Percentiles rank a stretch among this genome's conserved stretches.
These are phyloP conservation scores for Alfaro cultratus DNA, from an alignment of 2,797 vertebrate species.

Conservation along the genomic window DNA sequence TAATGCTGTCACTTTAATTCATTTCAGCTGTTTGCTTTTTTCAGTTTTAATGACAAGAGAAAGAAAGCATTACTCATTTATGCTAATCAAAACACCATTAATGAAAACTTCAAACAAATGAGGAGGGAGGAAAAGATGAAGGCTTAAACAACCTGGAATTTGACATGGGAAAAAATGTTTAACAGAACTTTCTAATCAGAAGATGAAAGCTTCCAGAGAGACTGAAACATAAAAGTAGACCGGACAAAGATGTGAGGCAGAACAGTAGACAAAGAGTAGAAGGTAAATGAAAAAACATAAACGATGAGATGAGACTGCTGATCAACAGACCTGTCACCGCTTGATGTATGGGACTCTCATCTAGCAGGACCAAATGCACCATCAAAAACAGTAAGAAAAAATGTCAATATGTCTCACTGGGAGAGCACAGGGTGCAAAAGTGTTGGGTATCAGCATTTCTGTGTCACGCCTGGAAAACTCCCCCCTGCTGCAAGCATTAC, in stretches of 20 bases:
- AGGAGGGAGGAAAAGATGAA: conserved; percentile 11
- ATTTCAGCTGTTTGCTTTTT: conserved; percentile 31
- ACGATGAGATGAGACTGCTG: conserved; percentile 57
- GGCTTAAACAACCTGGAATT: conserved; percentile 34
- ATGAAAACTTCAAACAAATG: conserved; percentile 27
- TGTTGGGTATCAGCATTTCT: conserved; percentile 41
- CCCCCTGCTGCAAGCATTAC: conserved; percentile 37
- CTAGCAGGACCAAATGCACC: conserved; percentile 58
- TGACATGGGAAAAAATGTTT: conserved; percentile 25
- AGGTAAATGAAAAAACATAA: conserved; percentile 43
- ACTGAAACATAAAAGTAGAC: conserved; percentile 42
- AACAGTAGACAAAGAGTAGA: conserved; percentile 27
- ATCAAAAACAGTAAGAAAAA: conserved; percentile 66
- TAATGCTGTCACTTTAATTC: conserved; percentile 32
- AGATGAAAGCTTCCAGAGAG: conserved; percentile 31
- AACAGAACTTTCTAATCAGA: conserved; percentile 22
- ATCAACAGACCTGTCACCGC: conserved; percentile 53
- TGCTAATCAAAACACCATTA: conserved; percentile 25
- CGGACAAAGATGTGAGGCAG: conserved; percentile 31
- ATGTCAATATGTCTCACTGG: conserved; percentile 58
- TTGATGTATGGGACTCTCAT: conserved; percentile 64
- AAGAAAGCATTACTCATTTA: neutral
- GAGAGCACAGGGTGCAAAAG: conserved; percentile 52
- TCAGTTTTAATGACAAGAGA: conserved; percentile 9
- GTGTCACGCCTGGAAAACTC: conserved; percentile 42